Percentiles rank a stretch among this genome's conserved stretches.
These are phyloP conservation scores for Dendronephthya gigantea DNA, from an alignment of 64 coral and sea anemone species.

Conservation along the genomic window DNA sequence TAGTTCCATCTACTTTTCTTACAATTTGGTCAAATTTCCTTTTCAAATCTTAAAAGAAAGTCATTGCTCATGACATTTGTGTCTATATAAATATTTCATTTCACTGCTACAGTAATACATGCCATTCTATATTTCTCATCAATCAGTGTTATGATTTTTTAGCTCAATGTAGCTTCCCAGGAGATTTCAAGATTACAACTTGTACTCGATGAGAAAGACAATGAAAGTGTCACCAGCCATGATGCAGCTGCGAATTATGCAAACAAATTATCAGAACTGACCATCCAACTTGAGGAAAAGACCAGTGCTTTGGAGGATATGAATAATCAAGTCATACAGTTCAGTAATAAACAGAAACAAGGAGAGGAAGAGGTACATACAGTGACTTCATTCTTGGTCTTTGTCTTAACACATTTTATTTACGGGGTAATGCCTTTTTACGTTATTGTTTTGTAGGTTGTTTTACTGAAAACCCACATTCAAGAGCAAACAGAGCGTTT, in stretches of 20 bases:
- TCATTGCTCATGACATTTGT: no score
- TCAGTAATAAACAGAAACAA: background rate
- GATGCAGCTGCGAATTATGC: background rate
- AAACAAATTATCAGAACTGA: background rate
- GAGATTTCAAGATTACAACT: background rate
- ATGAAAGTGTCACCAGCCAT: background rate
- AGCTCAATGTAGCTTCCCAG: background rate
- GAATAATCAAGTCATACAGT: background rate
- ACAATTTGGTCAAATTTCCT: no score
- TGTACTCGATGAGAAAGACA: background rate
- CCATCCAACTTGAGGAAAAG: background rate
- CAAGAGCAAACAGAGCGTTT: background rate
- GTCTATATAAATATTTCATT: background rate
- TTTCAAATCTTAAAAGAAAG: no score
- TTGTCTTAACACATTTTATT: no score
- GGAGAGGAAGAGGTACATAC: slow-evolving; percentile 5
- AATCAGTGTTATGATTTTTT: background rate
- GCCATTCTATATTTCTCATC: background rate
- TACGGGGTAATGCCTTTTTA: no score
- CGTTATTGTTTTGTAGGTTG: background rate
- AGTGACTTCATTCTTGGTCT: no score
- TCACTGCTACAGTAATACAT: background rate
- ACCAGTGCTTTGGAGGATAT: background rate
- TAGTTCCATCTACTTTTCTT: background rate
- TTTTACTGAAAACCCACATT: background rate